Base-by-base conservation (phyloP, 2,113 vertebrate genomes). In the Gallinago paraguaiae region DNA sequence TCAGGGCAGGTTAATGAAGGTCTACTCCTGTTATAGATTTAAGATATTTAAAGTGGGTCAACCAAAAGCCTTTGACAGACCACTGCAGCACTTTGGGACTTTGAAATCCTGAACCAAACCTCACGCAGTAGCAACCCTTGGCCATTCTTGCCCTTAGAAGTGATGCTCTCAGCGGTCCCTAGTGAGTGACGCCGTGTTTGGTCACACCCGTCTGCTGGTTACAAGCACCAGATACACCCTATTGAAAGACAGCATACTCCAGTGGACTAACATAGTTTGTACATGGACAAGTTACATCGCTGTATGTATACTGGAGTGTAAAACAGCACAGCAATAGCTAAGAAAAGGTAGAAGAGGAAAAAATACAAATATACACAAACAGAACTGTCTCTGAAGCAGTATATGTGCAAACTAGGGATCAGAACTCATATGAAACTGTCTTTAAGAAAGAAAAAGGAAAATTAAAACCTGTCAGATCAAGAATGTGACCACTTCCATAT, bases 1-100 rank as follows among this genome's bases (percentile, higher is more conserved):
- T 63, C 46, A 75, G 90, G 90, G 90, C 76, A 92, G 93, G 90
- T 94, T 96, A 97, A 96, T 95, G 88, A 86, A 96, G 93, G 95
- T 96, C 90, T 88, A 20, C 51, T 77, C 30, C 4, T 64, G 4
- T 81, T 90, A 70, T 50, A 83, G 79, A 71, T 39, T 45, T 33
- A 64, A 67, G 56, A 59, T 81, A 74, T 64, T 91, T 86, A 75
- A 94, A 94, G 88, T 94, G 82, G 93, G 93, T 95, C 93, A 96
- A 83, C 33, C 18, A 14, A 93, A 94, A 88, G 60, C 88, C 37
- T 90, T 70, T 45, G 64, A 30, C 67, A 81, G 82, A 72, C 82
- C 79, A 64, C 9, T 56, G 19, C 59, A 81, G 54, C 74, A 64
- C 71, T 68, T 41, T 11, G 60, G 53, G 88, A 61, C 43, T 92